Percentiles rank a stretch among this genome's conserved stretches.
These are phyloP conservation scores for Nymphalis c-album DNA, from an alignment of 2,888 invertebrate species.

Conservation along the genomic window DNA sequence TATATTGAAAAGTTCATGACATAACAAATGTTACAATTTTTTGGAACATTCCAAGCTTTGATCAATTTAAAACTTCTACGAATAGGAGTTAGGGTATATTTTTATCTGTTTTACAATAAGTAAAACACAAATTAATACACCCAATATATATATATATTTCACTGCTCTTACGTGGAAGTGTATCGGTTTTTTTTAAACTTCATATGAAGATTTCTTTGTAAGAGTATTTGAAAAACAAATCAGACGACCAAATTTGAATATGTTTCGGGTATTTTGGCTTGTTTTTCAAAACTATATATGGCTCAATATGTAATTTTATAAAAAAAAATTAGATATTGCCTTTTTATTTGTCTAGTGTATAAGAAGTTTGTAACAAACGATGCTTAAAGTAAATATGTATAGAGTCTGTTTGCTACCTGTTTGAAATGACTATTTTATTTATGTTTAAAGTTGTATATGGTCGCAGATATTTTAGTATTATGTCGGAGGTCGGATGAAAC, in stretches of 20 bases:
- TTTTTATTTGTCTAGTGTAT: slow-evolving; percentile 19
- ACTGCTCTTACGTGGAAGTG: background rate
- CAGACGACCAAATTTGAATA: slow-evolving; percentile 1
- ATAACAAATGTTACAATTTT: background rate
- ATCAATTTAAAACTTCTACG: slow-evolving; percentile 6
- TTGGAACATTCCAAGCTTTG: slow-evolving; percentile 18
- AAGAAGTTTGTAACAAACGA: slow-evolving; percentile 17
- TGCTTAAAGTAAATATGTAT: slow-evolving; percentile 24
- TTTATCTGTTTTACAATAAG: slow-evolving; percentile 12
- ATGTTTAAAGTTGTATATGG: slow-evolving; percentile 18
- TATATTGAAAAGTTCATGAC: background rate
- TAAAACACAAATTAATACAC: slow-evolving; percentile 16
- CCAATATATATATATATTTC: background rate
- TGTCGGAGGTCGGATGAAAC: slow-evolving; percentile 3
- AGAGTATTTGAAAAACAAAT: slow-evolving; percentile 17
- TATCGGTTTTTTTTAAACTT: background rate
- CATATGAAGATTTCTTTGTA: slow-evolving; percentile 14
- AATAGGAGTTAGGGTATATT: slow-evolving; percentile 2
- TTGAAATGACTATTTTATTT: slow-evolving; percentile 20
- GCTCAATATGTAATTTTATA: slow-evolving; percentile 31
- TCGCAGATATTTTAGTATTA: slow-evolving; percentile 11
- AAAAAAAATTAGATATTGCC: slow-evolving; percentile 15
- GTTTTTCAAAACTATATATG: slow-evolving; percentile 21
- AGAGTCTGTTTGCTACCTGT: slow-evolving; percentile 9
- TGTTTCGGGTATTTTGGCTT: slow-evolving; percentile 16